These are phyloP conservation scores for Asbolus verrucosus DNA, from an alignment of 1,140 invertebrate species.

Conservation along the genomic window DNA sequence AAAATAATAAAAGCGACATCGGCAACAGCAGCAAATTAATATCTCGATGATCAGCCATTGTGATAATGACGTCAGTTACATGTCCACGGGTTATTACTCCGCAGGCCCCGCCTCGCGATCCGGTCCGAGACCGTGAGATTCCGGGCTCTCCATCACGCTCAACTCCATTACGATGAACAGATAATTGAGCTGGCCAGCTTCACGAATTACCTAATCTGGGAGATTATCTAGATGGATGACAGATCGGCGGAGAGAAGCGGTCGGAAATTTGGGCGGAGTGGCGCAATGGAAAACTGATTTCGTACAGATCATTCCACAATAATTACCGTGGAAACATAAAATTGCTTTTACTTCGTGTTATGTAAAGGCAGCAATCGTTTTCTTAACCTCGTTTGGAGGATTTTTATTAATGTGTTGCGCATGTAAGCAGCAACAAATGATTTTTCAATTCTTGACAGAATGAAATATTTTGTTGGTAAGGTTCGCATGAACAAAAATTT, in stretches of 20 bases:
- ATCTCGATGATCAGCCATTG: conserved; percentile 47
- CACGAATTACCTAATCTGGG: conserved; percentile 30
- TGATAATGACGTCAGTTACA: conserved; percentile 47
- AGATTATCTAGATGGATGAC: conserved; percentile 20
- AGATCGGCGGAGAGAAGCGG: conserved; percentile 14
- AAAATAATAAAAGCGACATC: conserved; percentile 5
- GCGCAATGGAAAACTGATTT: not conserved
- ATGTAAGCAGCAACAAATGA: no score
- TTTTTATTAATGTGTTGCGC: no score
- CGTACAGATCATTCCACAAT: not conserved
- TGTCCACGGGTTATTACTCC: conserved; percentile 45
- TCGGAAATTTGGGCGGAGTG: no score
- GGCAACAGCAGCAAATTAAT: no score
- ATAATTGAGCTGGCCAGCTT: conserved; percentile 32
- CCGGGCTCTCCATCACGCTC: conserved; percentile 28
- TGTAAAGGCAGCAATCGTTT: no score
- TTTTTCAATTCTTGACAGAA: no score
- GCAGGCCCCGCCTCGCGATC: conserved; percentile 44
- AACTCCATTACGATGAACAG: conserved; percentile 38
- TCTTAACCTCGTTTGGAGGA: no score
- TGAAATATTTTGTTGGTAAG: no score
- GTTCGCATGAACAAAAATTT: no score
- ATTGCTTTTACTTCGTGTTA: no score
- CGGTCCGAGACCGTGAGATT: conserved; percentile 36
- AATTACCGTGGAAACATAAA: no score